Percentiles rank a stretch among this genome's conserved stretches.
phyloP scores from a whole-genome alignment of 1,140 invertebrate genomes.

The Dinoponera quadriceps region DNA sequence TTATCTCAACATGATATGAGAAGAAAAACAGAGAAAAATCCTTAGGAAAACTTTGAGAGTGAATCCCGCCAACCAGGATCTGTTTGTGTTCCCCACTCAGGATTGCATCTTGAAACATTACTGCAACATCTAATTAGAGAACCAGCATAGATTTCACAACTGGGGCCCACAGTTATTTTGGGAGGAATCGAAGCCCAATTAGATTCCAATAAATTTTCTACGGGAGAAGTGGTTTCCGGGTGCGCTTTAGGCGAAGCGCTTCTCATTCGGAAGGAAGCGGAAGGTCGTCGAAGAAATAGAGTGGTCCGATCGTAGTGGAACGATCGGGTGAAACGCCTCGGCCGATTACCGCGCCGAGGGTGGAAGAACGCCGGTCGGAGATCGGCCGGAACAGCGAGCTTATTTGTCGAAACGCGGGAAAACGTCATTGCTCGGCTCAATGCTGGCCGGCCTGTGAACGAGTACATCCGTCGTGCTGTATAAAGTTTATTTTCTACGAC shows the following conservation, averaged over 20 bases:
- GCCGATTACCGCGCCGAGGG: slow-evolving; percentile 39
- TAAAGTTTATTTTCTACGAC: slow-evolving; percentile 77
- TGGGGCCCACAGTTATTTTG: too few species aligned
- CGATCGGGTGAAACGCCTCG: slow-evolving; percentile 30
- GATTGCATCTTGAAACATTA: too few species aligned
- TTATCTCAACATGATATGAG: too few species aligned
- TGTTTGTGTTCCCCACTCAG: too few species aligned
- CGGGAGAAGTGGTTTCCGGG: neutral
- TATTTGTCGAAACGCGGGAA: slow-evolving; percentile 65
- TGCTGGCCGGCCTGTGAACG: slow-evolving; percentile 46
- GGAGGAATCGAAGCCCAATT: too few species aligned
- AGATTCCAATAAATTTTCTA: too few species aligned
- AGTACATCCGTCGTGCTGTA: slow-evolving; percentile 75
- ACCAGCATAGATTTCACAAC: too few species aligned
- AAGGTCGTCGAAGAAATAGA: slow-evolving; percentile 32
- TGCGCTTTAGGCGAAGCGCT: slow-evolving; percentile 25
- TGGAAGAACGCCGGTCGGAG: neutral
- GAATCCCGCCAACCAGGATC: too few species aligned
- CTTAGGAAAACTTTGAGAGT: too few species aligned
- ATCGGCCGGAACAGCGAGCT: slow-evolving; percentile 32
- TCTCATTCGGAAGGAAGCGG: slow-evolving; percentile 22
- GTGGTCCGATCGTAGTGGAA: slow-evolving; percentile 41
- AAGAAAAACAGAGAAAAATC: too few species aligned
- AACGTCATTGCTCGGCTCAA: slow-evolving; percentile 8
- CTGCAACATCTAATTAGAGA: too few species aligned